These are phyloP conservation scores for Podargus strigoides DNA, from an alignment of 2,797 vertebrate genomes.

Conservation along the genomic window DNA sequence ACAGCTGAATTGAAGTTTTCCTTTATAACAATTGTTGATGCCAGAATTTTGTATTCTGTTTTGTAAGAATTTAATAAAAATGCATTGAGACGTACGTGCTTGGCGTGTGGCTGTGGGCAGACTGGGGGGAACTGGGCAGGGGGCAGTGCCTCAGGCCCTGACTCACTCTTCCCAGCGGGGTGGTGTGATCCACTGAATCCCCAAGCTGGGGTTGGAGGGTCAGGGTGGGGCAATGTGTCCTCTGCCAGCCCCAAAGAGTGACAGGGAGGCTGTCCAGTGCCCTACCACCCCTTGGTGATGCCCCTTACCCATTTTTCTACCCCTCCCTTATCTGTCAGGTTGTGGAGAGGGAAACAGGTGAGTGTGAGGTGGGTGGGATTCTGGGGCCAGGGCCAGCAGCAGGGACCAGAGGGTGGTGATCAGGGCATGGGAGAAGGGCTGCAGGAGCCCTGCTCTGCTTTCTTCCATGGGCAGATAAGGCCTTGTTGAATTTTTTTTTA, in stretches of 20 bases:
- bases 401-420: background rate
- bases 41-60: conserved; percentile 83
- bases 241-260: background rate
- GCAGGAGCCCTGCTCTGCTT: background rate
- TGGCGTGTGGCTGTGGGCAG: background rate
- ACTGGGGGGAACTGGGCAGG: background rate
- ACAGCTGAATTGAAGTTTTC: conserved; percentile 71
- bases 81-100: conserved; percentile 45
- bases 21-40: conserved; percentile 74
- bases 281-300: no score
- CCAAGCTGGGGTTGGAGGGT: background rate
- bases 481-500: background rate
- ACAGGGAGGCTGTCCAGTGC: background rate
- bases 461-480: background rate
- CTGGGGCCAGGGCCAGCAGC: background rate
- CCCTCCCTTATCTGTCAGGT: no score
- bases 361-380: background rate
- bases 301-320: background rate
- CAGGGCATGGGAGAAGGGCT: background rate
- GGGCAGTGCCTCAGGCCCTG: background rate
- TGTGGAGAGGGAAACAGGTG: background rate
- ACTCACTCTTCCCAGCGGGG: background rate
- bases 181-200: background rate
- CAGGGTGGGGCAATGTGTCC: background rate
- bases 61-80: conserved; percentile 84